phyloP scores from a whole-genome alignment of 2,113 vertebrate species.

The Hemiscyllium ocellatum region DNA sequence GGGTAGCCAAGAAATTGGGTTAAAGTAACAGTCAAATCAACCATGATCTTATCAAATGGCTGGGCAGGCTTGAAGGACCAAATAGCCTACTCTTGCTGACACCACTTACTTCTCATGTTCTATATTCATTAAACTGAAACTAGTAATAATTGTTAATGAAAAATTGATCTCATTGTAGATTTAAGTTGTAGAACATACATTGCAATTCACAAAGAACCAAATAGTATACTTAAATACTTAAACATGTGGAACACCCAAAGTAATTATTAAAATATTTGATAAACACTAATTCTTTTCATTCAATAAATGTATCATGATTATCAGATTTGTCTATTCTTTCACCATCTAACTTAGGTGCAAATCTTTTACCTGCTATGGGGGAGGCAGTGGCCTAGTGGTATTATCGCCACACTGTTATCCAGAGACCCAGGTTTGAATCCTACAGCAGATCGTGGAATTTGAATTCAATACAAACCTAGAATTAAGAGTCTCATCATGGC shows the following conservation, averaged over 20 bases:
- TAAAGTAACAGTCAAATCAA: too few species aligned
- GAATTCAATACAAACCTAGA: too few species aligned
- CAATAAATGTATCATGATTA: not conserved
- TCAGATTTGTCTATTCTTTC: not conserved
- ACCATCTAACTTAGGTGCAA: not conserved
- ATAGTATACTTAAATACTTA: not conserved
- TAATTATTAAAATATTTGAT: constrained; percentile 9
- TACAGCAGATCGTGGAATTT: too few species aligned
- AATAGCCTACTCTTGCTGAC: too few species aligned
- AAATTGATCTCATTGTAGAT: not conserved
- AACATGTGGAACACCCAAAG: not conserved
- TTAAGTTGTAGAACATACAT: not conserved
- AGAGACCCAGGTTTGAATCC: too few species aligned
- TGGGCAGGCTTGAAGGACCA: too few species aligned
- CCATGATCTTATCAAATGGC: too few species aligned
- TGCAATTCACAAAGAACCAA: not conserved
- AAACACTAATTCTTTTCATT: not conserved
- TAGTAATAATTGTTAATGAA: not conserved
- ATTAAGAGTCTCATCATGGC: too few species aligned
- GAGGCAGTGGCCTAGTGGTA: too few species aligned
- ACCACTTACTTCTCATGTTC: too few species aligned
- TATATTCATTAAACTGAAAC: not conserved
- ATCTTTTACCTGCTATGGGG: not conserved
- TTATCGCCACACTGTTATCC: too few species aligned
- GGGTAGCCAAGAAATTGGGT: too few species aligned